These are phyloP conservation scores for Melanerpes formicivorus DNA, from an alignment of 2,113 vertebrate genomes.

Conservation along the genomic window DNA sequence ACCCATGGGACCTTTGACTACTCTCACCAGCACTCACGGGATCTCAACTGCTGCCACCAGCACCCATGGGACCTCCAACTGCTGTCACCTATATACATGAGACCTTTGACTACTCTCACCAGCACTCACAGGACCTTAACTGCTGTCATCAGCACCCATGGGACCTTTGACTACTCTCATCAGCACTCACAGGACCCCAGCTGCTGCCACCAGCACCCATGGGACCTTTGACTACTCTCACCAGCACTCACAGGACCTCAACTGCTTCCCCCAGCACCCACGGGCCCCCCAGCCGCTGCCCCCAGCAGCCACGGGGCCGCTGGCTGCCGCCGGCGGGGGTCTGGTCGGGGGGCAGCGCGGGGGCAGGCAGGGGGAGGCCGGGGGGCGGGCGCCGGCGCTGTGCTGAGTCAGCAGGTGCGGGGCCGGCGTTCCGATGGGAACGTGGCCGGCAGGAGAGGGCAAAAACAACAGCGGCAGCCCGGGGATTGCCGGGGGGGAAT, in stretches of 20 bases:
- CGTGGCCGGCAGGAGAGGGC: not conserved
- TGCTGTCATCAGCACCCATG: not conserved
- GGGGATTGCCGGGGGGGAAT: conserved; percentile 46
- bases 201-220: not conserved
- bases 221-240: not conserved
- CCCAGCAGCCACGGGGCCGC: not conserved
- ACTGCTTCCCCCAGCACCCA: not conserved
- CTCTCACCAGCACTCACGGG: too few relatives aligned
- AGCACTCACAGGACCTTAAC: too few relatives aligned
- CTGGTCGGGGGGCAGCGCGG: not conserved
- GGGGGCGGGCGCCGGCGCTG: not conserved
- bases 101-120: not conserved
- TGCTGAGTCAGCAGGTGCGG: conserved; percentile 61
- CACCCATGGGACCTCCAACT: too few relatives aligned
- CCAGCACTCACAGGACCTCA: too few relatives aligned
- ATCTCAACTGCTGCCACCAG: too few relatives aligned
- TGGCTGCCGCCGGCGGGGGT: not conserved
- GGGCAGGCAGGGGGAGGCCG: not conserved
- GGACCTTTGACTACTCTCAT: not conserved
- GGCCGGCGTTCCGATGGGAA: conserved; percentile 57
- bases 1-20: too few relatives aligned
- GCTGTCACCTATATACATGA: too few relatives aligned
- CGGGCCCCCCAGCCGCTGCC: too few relatives aligned
- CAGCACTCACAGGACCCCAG: too few relatives aligned
- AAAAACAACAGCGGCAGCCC: conserved; percentile 43